Evolutionary conservation across 2,797 vertebrate genomes (phyloP), one percentile per base, ranked within the genome.

Genomic region (Enteromius trimaculatus): DNA sequence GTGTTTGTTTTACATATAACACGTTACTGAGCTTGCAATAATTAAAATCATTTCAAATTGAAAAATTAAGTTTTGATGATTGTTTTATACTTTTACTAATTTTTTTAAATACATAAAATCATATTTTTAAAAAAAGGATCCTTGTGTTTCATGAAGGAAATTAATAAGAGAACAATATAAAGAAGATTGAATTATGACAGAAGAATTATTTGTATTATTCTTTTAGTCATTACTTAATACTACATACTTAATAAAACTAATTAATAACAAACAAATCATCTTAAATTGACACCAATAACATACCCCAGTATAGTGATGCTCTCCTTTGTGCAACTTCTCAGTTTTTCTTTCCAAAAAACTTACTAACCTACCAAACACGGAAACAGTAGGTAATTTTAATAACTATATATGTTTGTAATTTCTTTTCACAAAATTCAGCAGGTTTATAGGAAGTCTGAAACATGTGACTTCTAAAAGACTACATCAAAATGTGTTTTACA

Each of bases 241-340:
- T 47, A 5, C 37, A 70, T 37, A 37, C 37, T 26, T 10, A 71
- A 49, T 29, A 71, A 29, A 49, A 49, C 42, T 9, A 55, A 58
- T n/a, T 3, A n/a, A 71, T 72, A 10, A 47, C 23, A 71, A 51
- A 72, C 10, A 0, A 29, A 11, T 11, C 10, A 53, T 53, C 26
- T 72, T 74, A 75, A 58, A 58, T 58, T 55, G 21, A 17, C 0
- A 68, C 13, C 1, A 23, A 53, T 42, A 11, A 3, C 89, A 95
- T 95, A 99, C 98, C 92, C 97, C 96, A 21, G 96, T 98, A 86
- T 97, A 97, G 92, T 98, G 97, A 95, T 98, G 97, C 85, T 92
- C 84, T 82, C 98, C 97, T 95, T 95, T 96, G 89, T 98, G 98
- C 80, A 98, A 93, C 72, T 76, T 90, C 77, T 96, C 95, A 0